Percentiles rank a stretch among this genome's conserved stretches.
Conservation (phyloP, 2,113 vertebrate species). For the Solea senegalensis region DNA sequence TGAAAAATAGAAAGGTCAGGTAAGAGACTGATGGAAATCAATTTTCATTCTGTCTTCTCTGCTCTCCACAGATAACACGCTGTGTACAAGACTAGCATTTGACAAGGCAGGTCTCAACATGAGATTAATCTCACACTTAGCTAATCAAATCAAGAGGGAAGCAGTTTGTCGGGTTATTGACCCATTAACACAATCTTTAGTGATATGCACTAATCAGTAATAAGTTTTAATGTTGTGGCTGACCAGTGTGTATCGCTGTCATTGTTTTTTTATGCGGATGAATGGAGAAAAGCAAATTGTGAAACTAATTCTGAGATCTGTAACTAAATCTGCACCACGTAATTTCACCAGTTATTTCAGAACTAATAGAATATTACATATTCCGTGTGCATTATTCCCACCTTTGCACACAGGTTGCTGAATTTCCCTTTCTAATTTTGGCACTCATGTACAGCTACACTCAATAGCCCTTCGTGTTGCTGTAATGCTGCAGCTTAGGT, state of each 20-base stretch:
- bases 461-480: conserved; percentile 13
- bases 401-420: conserved; percentile 38
- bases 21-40: conserved; percentile 51
- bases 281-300: not conserved
- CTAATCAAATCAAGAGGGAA: conserved; percentile 13
- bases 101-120: not conserved
- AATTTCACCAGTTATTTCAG: conserved; percentile 36
- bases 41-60: conserved; percentile 23
- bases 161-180: conserved; percentile 2
- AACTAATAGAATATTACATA: conserved; percentile 42
- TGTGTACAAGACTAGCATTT: not conserved
- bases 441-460: conserved; percentile 13
- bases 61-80: not conserved
- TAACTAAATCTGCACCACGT: conserved; percentile 8
- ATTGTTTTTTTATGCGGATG: not conserved
- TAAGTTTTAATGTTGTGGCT: not conserved
- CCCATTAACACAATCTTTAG: not conserved
- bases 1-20: conserved; percentile 51
- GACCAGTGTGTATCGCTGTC: not conserved
- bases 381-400: conserved; percentile 49
- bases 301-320: not conserved
- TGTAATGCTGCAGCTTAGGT: conserved; percentile 39
- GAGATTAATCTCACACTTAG: conserved; percentile 23
- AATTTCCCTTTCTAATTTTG: conserved; percentile 59
- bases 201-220: not conserved